phyloP scores from a whole-genome alignment of 1,140 invertebrate genomes.

The Bombus affinis region DNA sequence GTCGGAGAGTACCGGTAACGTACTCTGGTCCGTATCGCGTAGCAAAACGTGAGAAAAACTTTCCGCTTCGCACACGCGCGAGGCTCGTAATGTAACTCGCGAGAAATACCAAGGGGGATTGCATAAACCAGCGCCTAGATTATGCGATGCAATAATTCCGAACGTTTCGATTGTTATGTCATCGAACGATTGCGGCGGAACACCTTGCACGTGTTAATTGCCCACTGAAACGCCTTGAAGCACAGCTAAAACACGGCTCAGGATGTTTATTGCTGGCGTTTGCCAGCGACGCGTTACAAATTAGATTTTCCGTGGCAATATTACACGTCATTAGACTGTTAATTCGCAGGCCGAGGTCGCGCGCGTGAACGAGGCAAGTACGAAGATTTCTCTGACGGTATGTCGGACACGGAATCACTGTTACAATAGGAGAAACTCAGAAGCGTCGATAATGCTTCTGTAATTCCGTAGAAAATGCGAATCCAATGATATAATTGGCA shows the following conservation, averaged over 20 bases:
- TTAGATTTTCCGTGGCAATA: conserved; percentile 30
- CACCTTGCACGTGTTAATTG: conserved; percentile 35
- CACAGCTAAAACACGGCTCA: neutral
- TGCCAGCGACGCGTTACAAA: conserved; percentile 38
- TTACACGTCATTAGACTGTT: conserved; percentile 29
- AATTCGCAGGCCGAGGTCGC: neutral
- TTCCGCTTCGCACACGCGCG: neutral
- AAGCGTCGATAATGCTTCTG: conserved; percentile 2
- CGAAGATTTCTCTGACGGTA: neutral
- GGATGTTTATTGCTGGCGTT: conserved; percentile 12
- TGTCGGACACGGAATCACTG: neutral
- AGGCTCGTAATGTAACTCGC: neutral
- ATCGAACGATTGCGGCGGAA: conserved; percentile 5
- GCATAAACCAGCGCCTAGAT: conserved; percentile 18
- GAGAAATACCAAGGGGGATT: conserved; percentile 6
- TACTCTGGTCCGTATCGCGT: neutral
- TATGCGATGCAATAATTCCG: conserved; percentile 16
- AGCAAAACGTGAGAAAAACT: conserved; percentile 51
- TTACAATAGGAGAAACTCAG: conserved; percentile 22
- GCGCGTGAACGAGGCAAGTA: neutral
- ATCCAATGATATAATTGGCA: conserved; percentile 25
- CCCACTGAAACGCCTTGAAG: neutral
- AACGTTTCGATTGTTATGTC: conserved; percentile 39
- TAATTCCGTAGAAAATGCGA: conserved; percentile 1
- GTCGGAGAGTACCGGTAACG: neutral